These are phyloP conservation scores for Oreochromis tanganicae DNA, from an alignment of 2,113 vertebrate species.

Conservation along the genomic window DNA sequence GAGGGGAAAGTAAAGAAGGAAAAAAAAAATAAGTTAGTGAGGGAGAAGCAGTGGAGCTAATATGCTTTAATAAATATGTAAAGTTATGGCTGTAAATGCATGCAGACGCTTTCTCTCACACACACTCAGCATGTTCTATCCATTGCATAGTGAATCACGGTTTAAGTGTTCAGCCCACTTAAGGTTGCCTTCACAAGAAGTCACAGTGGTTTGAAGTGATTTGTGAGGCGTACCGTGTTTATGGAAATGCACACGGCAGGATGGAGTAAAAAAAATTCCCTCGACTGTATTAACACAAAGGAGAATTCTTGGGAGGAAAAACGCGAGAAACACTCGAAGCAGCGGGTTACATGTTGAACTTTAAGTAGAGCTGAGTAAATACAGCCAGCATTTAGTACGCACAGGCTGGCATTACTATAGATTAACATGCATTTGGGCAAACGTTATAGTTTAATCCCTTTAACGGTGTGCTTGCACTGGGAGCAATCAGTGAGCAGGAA, in stretches of 20 bases:
- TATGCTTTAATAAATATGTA: slow-evolving; percentile 73
- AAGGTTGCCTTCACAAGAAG: slow-evolving; percentile 72
- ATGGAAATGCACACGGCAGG: slow-evolving; percentile 73
- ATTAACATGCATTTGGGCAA: background rate
- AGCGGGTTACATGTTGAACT: background rate
- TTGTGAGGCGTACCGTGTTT: slow-evolving; percentile 74
- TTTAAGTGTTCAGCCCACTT: slow-evolving; percentile 73
- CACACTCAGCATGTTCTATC: slow-evolving; percentile 55
- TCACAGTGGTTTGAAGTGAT: slow-evolving; percentile 73
- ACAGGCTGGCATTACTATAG: background rate
- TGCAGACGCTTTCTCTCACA: slow-evolving; percentile 44
- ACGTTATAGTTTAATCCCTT: background rate
- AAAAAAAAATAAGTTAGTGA: background rate
- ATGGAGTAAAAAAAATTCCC: slow-evolving; percentile 45
- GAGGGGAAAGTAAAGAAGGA: slow-evolving; percentile 62
- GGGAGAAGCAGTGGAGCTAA: slow-evolving; percentile 38
- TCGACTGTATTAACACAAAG: slow-evolving; percentile 50
- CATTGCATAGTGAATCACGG: slow-evolving; percentile 60
- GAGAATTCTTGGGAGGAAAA: background rate
- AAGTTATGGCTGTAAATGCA: slow-evolving; percentile 57
- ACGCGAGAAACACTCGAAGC: slow-evolving; percentile 8
- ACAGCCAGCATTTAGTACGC: background rate
- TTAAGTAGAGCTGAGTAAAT: background rate
- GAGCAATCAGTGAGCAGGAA: background rate
- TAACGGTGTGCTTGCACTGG: background rate